Evolutionary conservation across 2,113 vertebrate species (phyloP).

Genomic region (Toxotes chatareus): DNA sequence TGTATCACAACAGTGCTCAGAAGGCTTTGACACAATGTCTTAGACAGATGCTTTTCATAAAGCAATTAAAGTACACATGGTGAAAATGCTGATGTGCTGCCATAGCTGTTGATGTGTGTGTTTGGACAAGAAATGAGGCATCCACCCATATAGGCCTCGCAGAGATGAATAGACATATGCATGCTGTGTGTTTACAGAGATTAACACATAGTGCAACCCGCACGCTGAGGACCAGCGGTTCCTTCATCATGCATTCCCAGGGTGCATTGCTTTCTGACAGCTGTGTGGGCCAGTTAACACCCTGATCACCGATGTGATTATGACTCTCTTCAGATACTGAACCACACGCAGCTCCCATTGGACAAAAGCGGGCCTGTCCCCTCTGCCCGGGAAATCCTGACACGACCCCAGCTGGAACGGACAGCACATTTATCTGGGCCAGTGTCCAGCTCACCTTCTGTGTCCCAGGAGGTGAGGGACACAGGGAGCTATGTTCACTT

Average conservation of each 20-base stretch:
- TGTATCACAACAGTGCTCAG: not conserved
- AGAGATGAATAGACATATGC: constrained; percentile 36
- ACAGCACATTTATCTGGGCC: constrained; percentile 73
- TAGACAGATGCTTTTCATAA: constrained; percentile 43
- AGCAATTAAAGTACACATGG: constrained; percentile 31
- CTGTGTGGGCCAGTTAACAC: constrained; percentile 75
- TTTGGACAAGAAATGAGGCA: constrained; percentile 61
- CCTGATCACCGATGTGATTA: constrained; percentile 73
- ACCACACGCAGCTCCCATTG: constrained; percentile 72
- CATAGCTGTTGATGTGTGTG: constrained; percentile 57
- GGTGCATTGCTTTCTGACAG: constrained; percentile 74
- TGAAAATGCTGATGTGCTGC: constrained; percentile 45
- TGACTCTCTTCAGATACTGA: constrained; percentile 80
- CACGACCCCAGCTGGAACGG: constrained; percentile 72
- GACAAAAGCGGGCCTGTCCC: constrained; percentile 79
- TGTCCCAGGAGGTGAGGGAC: constrained; percentile 66
- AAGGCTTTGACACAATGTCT: constrained; percentile 17
- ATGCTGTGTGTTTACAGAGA: constrained; percentile 47
- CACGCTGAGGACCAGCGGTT: constrained; percentile 32
- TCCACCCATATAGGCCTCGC: constrained; percentile 36
- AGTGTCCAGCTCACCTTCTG: constrained; percentile 75
- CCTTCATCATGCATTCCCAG: constrained; percentile 70
- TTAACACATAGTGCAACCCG: constrained; percentile 50
- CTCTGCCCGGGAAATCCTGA: constrained; percentile 68
- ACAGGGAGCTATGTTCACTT: constrained; percentile 57